Conservation (phyloP, 23 tunicate species). For the Phallusia fumigata region DNA sequence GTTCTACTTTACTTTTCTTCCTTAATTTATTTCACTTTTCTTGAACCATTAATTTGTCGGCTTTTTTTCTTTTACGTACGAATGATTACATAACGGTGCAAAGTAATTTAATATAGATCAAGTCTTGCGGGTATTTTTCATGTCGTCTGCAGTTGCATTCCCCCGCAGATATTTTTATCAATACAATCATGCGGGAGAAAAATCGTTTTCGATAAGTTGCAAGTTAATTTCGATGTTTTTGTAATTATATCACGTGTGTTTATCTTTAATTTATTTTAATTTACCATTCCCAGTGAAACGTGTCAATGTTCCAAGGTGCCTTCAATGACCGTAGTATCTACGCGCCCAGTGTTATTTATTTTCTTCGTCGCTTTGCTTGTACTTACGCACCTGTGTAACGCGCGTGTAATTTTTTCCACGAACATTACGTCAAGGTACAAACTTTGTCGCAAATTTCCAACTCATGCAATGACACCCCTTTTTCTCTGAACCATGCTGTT, state of each 20-base stretch:
- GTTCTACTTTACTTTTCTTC: neutral
- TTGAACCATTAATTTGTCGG: no score
- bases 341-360: neutral
- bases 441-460: no score
- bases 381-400: neutral
- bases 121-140: no score
- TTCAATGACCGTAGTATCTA: neutral
- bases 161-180: no score
- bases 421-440: no score
- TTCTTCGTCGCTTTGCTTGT: neutral
- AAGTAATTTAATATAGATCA: no score
- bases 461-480: no score
- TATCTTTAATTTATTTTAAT: neutral
- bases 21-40: no score
- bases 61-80: no score
- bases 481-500: no score
- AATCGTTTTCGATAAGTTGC: neutral
- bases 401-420: neutral
- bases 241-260: neutral
- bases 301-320: neutral
- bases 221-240: neutral
- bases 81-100: no score
- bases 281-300: neutral
- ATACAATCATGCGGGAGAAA: neutral
- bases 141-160: no score